Evolutionary conservation across 2,113 vertebrate genomes (phyloP).

Genomic region (Pangasianodon gigas): DNA sequence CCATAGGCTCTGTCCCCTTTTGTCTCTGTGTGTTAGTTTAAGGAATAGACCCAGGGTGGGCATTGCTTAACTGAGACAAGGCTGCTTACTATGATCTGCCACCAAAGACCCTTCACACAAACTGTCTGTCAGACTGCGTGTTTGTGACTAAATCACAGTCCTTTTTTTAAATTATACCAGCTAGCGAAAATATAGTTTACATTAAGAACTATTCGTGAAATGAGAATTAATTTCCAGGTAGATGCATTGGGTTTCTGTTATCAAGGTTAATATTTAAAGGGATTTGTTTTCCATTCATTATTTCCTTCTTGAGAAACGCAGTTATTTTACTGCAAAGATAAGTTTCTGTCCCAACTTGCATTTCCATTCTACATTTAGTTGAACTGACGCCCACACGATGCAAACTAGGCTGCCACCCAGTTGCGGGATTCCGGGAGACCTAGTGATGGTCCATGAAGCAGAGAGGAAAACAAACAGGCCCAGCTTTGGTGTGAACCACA

Average conservation of each 20-base stretch:
- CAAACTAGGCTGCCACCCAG: slow-evolving; percentile 49
- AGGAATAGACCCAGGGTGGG: slow-evolving; percentile 61
- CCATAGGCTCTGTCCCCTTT: slow-evolving; percentile 54
- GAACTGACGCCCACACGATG: slow-evolving; percentile 22
- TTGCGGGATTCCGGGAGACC: slow-evolving; percentile 50
- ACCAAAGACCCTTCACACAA: slow-evolving; percentile 42
- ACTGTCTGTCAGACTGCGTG: slow-evolving; percentile 26
- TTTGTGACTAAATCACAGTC: background rate
- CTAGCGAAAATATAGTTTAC: background rate
- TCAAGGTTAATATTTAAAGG: background rate
- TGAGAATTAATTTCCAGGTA: background rate
- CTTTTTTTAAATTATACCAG: too few relatives aligned
- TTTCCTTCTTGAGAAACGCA: background rate
- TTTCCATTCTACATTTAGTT: background rate
- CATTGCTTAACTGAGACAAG: slow-evolving; percentile 50
- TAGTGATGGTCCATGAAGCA: slow-evolving; percentile 50
- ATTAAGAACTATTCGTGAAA: background rate
- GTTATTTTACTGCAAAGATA: background rate
- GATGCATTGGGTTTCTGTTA: background rate
- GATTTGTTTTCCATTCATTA: background rate
- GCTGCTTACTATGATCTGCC: slow-evolving; percentile 51
- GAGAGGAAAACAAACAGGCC: slow-evolving; percentile 61
- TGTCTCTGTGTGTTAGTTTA: slow-evolving; percentile 63
- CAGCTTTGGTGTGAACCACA: slow-evolving; percentile 55
- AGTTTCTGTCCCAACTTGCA: slow-evolving; percentile 2